Evolutionary conservation across 2,797 vertebrate species (phyloP).

Genomic region (Hipposideros larvatus): DNA sequence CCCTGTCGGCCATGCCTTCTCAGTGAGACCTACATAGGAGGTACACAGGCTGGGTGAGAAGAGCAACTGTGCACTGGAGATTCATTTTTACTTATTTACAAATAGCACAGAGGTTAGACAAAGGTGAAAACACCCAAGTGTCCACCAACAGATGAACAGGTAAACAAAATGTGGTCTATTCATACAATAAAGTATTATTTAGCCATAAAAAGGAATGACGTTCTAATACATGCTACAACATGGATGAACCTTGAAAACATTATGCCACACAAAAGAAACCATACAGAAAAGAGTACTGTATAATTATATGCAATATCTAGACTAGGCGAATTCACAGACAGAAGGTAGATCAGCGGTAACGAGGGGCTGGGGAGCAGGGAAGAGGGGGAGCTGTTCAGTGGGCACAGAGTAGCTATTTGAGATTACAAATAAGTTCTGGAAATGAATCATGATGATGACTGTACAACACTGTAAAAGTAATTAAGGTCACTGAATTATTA

Average conservation of each 20-base stretch:
- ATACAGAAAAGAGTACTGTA: neutral
- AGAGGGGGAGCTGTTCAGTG: neutral
- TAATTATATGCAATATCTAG: neutral
- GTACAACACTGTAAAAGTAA: neutral
- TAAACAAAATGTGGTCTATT: neutral
- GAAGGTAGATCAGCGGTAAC: neutral
- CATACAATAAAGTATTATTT: neutral
- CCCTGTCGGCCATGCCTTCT: neutral
- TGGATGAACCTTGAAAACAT: neutral
- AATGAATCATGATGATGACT: neutral
- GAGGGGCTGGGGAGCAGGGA: neutral
- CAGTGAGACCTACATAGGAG: neutral
- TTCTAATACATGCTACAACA: neutral
- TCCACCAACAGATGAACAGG: neutral
- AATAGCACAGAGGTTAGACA: neutral
- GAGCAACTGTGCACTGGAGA: neutral
- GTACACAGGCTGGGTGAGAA: neutral
- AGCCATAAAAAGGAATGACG: slow-evolving; percentile 3
- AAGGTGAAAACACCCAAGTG: neutral
- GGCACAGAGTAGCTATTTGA: neutral
- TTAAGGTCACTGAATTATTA: neutral
- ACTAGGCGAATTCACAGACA: slow-evolving; percentile 1
- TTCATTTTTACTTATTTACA: neutral
- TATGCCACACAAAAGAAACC: neutral
- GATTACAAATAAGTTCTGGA: neutral